Evolutionary conservation across 2,888 invertebrate genomes (phyloP), one percentile per base, ranked within the genome.

Genomic region (Nymphalis polychloros): DNA sequence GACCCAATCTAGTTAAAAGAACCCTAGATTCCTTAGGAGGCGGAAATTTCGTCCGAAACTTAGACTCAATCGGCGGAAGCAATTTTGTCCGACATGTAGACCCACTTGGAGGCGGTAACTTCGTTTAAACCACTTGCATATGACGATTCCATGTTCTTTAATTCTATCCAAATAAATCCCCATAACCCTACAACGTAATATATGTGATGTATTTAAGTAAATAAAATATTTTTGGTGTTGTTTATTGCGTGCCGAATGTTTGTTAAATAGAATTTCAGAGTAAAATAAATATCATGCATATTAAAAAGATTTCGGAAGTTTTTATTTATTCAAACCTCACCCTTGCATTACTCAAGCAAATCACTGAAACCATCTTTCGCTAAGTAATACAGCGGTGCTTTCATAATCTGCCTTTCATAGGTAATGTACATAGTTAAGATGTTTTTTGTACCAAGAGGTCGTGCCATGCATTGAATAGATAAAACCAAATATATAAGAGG

Each of bases 31-130:
- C 89, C 0, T 71, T 92, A 70, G 92, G 92, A 1, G 93, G 92
- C 2, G 88, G 87, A 16, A 91, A 90, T 74, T 79, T 92, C n/a
- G 87, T 90, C 5, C 81, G 90, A 13, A 88, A 87, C 73, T 77
- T 93, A 60, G 93, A 93, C 75, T 87, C 91, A 2, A 81, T 94
- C 7, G 93, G 94, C 4, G 93, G 93, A 1, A 91, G 90, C 20
- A 93, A 94, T 79, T 85, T 93, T 23, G 86, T 92, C 8, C 85
- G 93, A 61, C 80, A 88, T 71, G 76, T 89, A 31, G 86, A 89
- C 71, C 80, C 86, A 48, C 77, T 91, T 31, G 90, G 90, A 59
- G 92, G 90, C 8, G 85, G 84, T 31, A 92, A 92, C 80, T 80
- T 92, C 66, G 84, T 90, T 60, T 87, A 81, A 84, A 79, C 67